These are phyloP conservation scores for Urosaurus nigricauda DNA, from an alignment of 2,797 vertebrate genomes.

Conservation along the genomic window DNA sequence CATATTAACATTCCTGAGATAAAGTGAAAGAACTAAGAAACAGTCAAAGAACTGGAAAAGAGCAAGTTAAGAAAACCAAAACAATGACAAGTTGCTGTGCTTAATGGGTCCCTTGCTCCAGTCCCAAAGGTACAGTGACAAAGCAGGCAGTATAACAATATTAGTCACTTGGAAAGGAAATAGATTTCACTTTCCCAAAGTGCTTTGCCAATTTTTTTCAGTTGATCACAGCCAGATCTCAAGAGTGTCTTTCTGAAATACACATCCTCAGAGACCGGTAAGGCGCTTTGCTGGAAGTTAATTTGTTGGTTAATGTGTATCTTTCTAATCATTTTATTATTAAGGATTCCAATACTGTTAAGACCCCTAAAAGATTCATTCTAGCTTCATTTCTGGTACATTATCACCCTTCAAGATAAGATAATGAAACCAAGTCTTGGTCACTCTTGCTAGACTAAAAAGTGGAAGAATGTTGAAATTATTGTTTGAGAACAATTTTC, in stretches of 20 bases:
- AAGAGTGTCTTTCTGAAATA: constrained; percentile 51
- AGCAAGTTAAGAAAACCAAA: neutral
- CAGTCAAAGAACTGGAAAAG: constrained; percentile 33
- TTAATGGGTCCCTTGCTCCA: constrained; percentile 60
- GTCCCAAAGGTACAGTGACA: constrained; percentile 51
- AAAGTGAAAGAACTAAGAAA: constrained; percentile 69
- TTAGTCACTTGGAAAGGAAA: constrained; percentile 50
- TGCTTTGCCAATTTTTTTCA: constrained; percentile 28
- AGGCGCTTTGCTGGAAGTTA: constrained; percentile 49
- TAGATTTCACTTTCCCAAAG: constrained; percentile 29
- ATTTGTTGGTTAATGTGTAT: neutral
- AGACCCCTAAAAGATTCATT: constrained; percentile 23
- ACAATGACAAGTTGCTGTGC: constrained; percentile 45
- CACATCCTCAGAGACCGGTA: neutral
- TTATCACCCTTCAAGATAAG: constrained; percentile 26
- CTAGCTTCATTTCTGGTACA: constrained; percentile 30
- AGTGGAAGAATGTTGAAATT: constrained; percentile 43
- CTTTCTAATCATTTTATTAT: constrained; percentile 46
- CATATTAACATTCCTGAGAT: constrained; percentile 78
- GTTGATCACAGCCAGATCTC: constrained; percentile 54
- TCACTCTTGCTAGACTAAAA: constrained; percentile 36
- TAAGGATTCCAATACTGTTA: constrained; percentile 29
- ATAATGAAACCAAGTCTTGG: constrained; percentile 7
- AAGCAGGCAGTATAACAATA: neutral
- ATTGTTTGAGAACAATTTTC: constrained; percentile 50